Evolutionary conservation across 30 jellyfish, hydroid and myxozoan species (phyloP), one percentile per base, ranked within the genome.

Genomic region (Cassiopea xamachana): DNA sequence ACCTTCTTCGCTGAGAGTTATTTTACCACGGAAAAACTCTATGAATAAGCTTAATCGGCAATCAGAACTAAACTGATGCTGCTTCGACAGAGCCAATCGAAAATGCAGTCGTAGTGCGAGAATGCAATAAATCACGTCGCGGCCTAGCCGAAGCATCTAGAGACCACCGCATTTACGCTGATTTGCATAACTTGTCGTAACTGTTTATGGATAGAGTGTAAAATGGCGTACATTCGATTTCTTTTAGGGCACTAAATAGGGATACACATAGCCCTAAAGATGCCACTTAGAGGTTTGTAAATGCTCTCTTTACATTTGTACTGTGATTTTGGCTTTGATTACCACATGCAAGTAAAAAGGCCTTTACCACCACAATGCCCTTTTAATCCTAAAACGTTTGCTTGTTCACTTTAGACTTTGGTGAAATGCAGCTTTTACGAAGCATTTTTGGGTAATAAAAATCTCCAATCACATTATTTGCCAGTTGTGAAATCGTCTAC

Each of bases 251-350:
- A 87, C 80, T 87, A 69, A 77, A 51, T 49, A 51, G 71, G 94
- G 89, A 87, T 79, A 39, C 50, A 76, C 71, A 77, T 18, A 75
- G 79, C 94, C 94, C 81, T 87, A 71, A 87, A 87, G 86, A 87
- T 87, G 94, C 94, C 94, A 87, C 87, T 87, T 69, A 87, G 94
- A 87, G 94, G 94, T 87, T 50, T 6, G 94, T 67, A 2, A 16
- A 61, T 39, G 14, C 47, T 1, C 49, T 16, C 51, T 60, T 81
- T 18, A 62, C 43, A 13, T 62, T 17, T 1, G 14, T 62, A 17
- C 14, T 62, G 10, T 62, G 19, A 14, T 6, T 14, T 4, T 62
- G 27, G 19, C 19, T 62, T 62, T 8, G 43, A 62, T 62, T 51
- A 9, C 64, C 9, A 51, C 9, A 51, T 9, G 9, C 64, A 51